These are phyloP conservation scores for Brachionus koreanus DNA, from an alignment of 1,140 invertebrate species.

Conservation along the genomic window DNA sequence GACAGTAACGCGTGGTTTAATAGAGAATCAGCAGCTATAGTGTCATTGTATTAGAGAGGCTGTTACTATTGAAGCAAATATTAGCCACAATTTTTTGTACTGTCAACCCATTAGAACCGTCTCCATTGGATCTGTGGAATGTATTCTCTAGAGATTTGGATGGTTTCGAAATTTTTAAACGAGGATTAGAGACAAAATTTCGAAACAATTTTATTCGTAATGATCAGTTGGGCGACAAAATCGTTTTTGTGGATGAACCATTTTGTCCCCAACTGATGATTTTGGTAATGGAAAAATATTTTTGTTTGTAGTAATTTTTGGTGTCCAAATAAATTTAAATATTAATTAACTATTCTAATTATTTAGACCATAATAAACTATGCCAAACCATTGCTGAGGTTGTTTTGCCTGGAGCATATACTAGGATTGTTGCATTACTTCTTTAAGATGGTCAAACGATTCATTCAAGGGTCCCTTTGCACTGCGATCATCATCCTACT, in stretches of 20 bases:
- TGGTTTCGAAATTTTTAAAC: neutral
- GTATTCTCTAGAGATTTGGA: neutral
- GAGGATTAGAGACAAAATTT: neutral
- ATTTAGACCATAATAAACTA: neutral
- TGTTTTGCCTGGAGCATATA: conserved; percentile 45
- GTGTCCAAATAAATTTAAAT: no score
- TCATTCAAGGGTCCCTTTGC: conserved; percentile 45
- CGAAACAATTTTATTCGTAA: neutral
- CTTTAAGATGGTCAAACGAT: conserved; percentile 47
- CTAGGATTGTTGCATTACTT: conserved; percentile 51
- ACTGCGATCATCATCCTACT: neutral
- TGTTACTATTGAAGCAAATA: neutral
- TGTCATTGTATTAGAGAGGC: neutral
- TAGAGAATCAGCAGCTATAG: neutral
- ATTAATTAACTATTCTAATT: no score
- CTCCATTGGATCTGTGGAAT: neutral
- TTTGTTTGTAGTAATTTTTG: conserved; percentile 50
- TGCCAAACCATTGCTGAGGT: neutral
- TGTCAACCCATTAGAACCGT: neutral
- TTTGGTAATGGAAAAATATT: conserved; percentile 55
- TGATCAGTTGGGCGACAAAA: neutral
- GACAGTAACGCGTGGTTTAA: neutral
- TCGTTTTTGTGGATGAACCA: conserved; percentile 49
- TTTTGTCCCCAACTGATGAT: no score
- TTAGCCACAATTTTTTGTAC: neutral